A percentile compares a stretch with the other conserved stretches of the same genome.
Evolutionary conservation across 2,888 invertebrate species (phyloP).

Genomic region (Volucella inanis): DNA sequence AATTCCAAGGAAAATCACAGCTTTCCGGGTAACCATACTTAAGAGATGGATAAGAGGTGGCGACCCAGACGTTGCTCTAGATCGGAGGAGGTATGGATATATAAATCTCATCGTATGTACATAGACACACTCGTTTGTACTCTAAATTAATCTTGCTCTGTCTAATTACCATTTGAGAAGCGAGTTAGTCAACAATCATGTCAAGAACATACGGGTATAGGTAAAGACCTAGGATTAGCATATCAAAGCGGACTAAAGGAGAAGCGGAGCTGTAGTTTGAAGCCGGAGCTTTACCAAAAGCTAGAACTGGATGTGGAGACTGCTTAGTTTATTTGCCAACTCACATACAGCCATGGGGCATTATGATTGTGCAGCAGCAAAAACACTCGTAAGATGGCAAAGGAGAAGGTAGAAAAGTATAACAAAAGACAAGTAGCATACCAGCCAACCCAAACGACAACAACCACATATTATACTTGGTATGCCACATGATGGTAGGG

Average conservation of each 20-base stretch:
- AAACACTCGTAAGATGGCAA: conserved; percentile 35
- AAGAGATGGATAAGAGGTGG: conserved; percentile 10
- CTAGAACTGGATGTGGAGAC: conserved; percentile 9
- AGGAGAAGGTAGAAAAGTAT: conserved; percentile 47
- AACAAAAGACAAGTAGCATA: conserved; percentile 74
- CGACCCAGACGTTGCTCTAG: conserved; percentile 69
- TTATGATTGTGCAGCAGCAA: conserved; percentile 72
- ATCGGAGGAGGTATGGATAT: conserved; percentile 13
- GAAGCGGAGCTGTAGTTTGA: conserved; percentile 2
- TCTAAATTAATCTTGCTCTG: conserved; percentile 73
- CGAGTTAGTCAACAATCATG: conserved; percentile 75
- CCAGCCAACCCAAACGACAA: conserved; percentile 48
- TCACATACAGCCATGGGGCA: conserved; percentile 71
- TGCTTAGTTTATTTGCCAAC: conserved; percentile 70
- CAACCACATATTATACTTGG: conserved; percentile 52
- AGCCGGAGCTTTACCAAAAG: background rate
- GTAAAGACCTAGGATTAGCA: conserved; percentile 72
- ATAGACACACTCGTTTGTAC: conserved; percentile 67
- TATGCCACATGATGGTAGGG: too few relatives aligned
- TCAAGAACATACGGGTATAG: conserved; percentile 69
- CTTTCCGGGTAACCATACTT: conserved; percentile 14
- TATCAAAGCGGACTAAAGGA: conserved; percentile 72
- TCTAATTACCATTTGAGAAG: conserved; percentile 74
- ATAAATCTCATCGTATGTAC: conserved; percentile 23
- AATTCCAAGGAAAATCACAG: background rate